Percentiles rank a stretch among this genome's conserved stretches.
These are phyloP conservation scores for Epirrhoe alternata DNA, from an alignment of 2,888 invertebrate species.

Conservation along the genomic window DNA sequence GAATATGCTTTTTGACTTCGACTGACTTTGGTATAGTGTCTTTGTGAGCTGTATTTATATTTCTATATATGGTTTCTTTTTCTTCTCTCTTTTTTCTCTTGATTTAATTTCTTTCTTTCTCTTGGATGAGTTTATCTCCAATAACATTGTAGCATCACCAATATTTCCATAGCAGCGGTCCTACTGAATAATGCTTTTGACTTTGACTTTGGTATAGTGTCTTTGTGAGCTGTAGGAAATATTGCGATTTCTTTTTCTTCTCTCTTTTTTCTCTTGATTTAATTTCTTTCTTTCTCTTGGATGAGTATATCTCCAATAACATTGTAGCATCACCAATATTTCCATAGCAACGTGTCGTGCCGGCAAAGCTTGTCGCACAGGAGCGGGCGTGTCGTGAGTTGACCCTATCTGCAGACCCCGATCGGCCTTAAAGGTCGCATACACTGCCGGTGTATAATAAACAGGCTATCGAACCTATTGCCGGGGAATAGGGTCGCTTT, in stretches of 20 bases:
- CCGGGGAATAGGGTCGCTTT: slow-evolving; percentile 2
- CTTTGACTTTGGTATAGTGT: too few relatives aligned
- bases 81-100: too few relatives aligned
- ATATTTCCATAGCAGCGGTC: slow-evolving; percentile 22
- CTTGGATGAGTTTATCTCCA: background rate
- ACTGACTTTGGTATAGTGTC: too few relatives aligned
- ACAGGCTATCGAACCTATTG: slow-evolving; percentile 8
- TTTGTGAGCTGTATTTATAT: too few relatives aligned
- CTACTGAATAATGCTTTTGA: too few relatives aligned
- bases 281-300: too few relatives aligned
- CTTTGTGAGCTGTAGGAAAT: too few relatives aligned
- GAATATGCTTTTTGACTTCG: too few relatives aligned
- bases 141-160: slow-evolving; percentile 22
- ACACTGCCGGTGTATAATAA: slow-evolving; percentile 30
- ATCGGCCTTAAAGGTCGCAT: slow-evolving; percentile 68
- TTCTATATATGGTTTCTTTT: too few relatives aligned
- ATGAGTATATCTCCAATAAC: slow-evolving; percentile 2
- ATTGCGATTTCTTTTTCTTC: too few relatives aligned
- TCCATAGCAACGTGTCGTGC: slow-evolving; percentile 29
- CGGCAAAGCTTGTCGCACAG: slow-evolving; percentile 33
- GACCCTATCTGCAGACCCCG: slow-evolving; percentile 59
- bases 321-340: slow-evolving; percentile 26
- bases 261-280: too few relatives aligned
- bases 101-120: too few relatives aligned
- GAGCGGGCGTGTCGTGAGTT: slow-evolving; percentile 49